phyloP scores from a whole-genome alignment of 1,140 invertebrate genomes.

The Drosophila mojavensis region DNA sequence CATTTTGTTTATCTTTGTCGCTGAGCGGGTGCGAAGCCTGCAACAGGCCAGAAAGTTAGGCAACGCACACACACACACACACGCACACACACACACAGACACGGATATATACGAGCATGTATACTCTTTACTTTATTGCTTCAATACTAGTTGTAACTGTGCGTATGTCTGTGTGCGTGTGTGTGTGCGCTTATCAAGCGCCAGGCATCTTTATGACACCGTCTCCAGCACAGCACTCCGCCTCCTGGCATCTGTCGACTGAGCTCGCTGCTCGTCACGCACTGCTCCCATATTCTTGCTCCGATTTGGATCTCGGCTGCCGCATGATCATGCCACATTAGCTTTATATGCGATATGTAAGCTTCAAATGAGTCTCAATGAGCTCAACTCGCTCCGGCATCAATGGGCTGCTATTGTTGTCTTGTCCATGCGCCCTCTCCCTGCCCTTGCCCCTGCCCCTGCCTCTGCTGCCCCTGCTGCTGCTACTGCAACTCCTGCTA shows the following conservation, averaged over 20 bases:
- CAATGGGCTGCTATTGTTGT: slow-evolving; percentile 41
- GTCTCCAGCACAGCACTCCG: slow-evolving; percentile 3
- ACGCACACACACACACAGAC: neutral
- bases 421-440: neutral
- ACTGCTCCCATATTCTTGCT: slow-evolving; percentile 56
- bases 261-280: neutral
- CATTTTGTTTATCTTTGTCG: slow-evolving; percentile 82
- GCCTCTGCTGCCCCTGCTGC: too few species aligned
- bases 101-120: neutral
- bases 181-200: slow-evolving; percentile 27
- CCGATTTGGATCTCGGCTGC: slow-evolving; percentile 50
- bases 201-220: slow-evolving; percentile 24
- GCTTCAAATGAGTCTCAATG: slow-evolving; percentile 28
- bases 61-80: neutral
- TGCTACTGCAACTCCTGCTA: too few species aligned
- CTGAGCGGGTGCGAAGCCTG: slow-evolving; percentile 44
- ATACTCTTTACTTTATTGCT: neutral
- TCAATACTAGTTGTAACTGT: neutral
- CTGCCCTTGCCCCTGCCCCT: too few species aligned
- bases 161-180: slow-evolving; percentile 6
- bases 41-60: slow-evolving; percentile 56
- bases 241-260: neutral
- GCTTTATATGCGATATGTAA: slow-evolving; percentile 25
- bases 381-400: slow-evolving; percentile 6
- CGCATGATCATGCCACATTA: slow-evolving; percentile 66